These are phyloP conservation scores for Ascaphus truei DNA, from an alignment of 2,113 vertebrate species.

Conservation along the genomic window DNA sequence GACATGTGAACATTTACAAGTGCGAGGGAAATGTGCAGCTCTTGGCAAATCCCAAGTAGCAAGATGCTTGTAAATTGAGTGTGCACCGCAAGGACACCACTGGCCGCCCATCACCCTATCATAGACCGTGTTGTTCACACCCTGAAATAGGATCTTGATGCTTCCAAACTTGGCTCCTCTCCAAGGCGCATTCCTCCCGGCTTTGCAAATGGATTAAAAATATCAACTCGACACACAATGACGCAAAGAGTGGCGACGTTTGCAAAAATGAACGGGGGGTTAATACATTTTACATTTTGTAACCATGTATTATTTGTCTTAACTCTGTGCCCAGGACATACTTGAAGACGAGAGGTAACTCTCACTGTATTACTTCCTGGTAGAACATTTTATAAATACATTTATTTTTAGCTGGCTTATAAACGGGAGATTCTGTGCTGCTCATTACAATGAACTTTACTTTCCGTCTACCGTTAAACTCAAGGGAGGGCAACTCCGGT, in stretches of 20 bases:
- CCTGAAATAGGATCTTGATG: slow-evolving; percentile 24
- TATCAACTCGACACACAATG: slow-evolving; percentile 48
- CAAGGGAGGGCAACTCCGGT: too few species aligned
- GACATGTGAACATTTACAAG: background rate
- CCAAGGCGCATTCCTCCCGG: slow-evolving; percentile 42
- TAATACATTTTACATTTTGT: too few species aligned
- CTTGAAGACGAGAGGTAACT: too few species aligned
- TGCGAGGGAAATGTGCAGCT: background rate
- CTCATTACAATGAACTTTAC: slow-evolving; percentile 4
- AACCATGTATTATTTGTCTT: too few species aligned
- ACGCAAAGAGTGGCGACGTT: slow-evolving; percentile 48
- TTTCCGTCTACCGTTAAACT: background rate
- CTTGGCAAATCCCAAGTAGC: background rate
- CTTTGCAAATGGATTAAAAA: slow-evolving; percentile 44
- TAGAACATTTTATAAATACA: too few species aligned
- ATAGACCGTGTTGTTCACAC: slow-evolving; percentile 19
- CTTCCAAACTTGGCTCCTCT: slow-evolving; percentile 35
- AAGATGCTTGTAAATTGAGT: slow-evolving; percentile 15
- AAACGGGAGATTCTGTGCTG: background rate
- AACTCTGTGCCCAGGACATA: too few species aligned
- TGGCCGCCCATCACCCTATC: slow-evolving; percentile 1
- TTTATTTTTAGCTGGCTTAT: slow-evolving; percentile 21
- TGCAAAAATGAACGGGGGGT: slow-evolving; percentile 50
- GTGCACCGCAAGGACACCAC: background rate
- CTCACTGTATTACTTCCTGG: too few species aligned